These are phyloP conservation scores for Dinoponera quadriceps DNA, from an alignment of 1,140 invertebrate genomes.

Conservation along the genomic window DNA sequence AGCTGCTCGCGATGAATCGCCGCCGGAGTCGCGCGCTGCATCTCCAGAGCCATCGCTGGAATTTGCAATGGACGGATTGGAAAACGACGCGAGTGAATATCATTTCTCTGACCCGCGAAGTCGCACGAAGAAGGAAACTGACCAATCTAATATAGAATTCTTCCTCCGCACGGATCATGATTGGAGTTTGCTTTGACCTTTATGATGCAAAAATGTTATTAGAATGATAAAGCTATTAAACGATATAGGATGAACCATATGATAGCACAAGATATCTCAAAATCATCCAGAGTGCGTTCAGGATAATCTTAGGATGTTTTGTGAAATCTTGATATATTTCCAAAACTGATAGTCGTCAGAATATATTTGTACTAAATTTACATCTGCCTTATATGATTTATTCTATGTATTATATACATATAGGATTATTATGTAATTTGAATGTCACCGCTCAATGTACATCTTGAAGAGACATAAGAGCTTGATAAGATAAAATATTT, in stretches of 20 bases:
- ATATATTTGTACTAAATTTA: background rate
- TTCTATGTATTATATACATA: background rate
- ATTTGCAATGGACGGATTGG: background rate
- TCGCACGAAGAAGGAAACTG: background rate
- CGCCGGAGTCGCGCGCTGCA: slow-evolving; percentile 35
- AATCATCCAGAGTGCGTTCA: no score
- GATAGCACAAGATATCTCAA: no score
- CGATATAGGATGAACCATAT: background rate
- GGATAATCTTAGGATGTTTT: no score
- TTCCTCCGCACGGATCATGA: no score
- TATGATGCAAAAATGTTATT: no score
- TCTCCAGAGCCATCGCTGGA: slow-evolving; percentile 41
- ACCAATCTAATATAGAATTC: no score
- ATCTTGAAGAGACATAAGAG: background rate
- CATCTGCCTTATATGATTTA: background rate
- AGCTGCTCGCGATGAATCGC: slow-evolving; percentile 55
- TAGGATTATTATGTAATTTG: slow-evolving; percentile 12
- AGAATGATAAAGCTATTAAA: no score
- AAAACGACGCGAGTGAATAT: background rate
- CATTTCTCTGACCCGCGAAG: background rate
- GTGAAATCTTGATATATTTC: background rate
- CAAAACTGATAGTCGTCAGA: background rate
- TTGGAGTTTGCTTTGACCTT: no score
- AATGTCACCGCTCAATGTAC: no score
- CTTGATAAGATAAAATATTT: background rate